phyloP scores from a whole-genome alignment of 2,113 vertebrate species.

The Macheiramphus alcinus region DNA sequence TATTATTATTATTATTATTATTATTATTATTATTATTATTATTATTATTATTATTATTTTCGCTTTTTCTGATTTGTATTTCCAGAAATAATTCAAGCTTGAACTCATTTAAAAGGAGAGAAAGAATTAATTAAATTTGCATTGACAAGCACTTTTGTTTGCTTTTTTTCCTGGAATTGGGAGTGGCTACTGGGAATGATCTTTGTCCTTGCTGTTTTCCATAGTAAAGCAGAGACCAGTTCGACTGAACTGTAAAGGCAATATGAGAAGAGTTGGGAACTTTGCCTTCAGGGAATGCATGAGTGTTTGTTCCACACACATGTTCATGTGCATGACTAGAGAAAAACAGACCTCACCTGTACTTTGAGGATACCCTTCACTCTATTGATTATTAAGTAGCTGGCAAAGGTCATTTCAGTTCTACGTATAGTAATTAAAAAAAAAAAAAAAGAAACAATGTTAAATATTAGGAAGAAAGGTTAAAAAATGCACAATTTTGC shows the following conservation, averaged over 20 bases:
- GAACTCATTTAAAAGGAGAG: neutral
- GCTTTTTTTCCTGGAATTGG: neutral
- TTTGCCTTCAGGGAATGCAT: neutral
- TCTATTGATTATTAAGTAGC: neutral
- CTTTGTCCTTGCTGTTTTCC: constrained; percentile 32
- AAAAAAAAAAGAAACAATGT: neutral
- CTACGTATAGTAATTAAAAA: neutral
- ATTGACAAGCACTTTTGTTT: neutral
- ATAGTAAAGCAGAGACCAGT: neutral
- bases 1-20: too few relatives aligned
- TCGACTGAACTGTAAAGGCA: neutral
- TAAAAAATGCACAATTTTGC: neutral
- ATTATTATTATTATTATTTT: neutral
- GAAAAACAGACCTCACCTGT: neutral
- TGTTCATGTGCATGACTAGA: neutral
- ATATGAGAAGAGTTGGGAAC: neutral
- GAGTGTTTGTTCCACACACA: neutral
- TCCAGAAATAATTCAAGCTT: neutral
- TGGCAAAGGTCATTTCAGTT: neutral
- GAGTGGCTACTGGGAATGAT: neutral
- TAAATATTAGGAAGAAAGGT: neutral
- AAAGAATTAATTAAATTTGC: neutral
- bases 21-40: too few relatives aligned
- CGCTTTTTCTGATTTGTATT: neutral
- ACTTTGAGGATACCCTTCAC: neutral